Evolutionary conservation across 1,140 invertebrate species (phyloP), one percentile per base, ranked within the genome.

Genomic region (Pseudomyrmex pallidus): DNA sequence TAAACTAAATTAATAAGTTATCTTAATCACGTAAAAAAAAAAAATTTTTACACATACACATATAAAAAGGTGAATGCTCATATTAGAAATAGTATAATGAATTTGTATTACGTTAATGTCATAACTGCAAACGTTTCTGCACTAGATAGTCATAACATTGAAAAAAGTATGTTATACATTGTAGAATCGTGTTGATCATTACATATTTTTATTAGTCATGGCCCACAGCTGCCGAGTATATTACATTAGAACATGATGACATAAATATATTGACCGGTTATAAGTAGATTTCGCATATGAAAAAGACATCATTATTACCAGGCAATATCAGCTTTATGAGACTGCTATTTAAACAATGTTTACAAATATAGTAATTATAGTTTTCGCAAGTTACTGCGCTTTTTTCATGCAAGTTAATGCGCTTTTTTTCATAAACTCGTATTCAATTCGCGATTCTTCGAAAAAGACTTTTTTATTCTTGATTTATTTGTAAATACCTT

Each of bases 201-300:
- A 57, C 48, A 46, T 57, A 13, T 20, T 48, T 17, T 78, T 44
- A 48, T 35, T 66, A 78, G 17, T 78, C 64, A 70, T 78, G 76
- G 44, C 64, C 20, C 54, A 10, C 44, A 70, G 54, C 64, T 78
- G 64, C 64, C 64, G 5, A 78, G 12, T 78, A 70, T 78, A 78
- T 78, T 78, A 78, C 54, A 70, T 78, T 63, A 66, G 62, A 74
- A 86, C 48, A 85, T 56, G 48, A 77, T 86, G 84, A 67, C 64
- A 66, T 86, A 87, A 78, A 82, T 73, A 35, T 35, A 87, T 54
- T 86, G 57, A 86, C 70, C 48, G 46, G 64, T 72, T 77, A 87
- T 87, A 73, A 67, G 17, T 74, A 86, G 54, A 87, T 44, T 52
- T 76, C 44, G 12, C 57, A 83, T 84, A 87, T 62, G 80, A 87